Percentiles rank a stretch among this genome's conserved stretches.
Conservation (phyloP, 2,797 vertebrate species). For the Pangasius djambal region DNA sequence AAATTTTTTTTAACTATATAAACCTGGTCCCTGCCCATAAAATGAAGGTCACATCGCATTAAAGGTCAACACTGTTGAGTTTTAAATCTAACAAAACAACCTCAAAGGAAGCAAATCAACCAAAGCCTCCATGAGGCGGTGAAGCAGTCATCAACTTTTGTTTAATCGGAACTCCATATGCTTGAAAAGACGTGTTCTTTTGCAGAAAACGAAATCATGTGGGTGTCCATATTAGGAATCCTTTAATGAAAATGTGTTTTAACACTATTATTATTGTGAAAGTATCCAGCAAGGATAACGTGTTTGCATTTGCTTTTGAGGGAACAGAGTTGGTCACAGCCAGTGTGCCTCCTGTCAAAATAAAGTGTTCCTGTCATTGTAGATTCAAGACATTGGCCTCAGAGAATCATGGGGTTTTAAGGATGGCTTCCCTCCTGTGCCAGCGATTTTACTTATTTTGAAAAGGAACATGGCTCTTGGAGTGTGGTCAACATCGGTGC, state of each 20-base stretch:
- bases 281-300: background rate
- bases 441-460: slow-evolving; percentile 57
- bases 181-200: background rate
- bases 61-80: background rate
- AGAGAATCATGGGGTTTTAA: slow-evolving; percentile 50
- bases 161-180: background rate
- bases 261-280: background rate
- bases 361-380: slow-evolving; percentile 53
- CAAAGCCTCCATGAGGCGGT: background rate
- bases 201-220: background rate
- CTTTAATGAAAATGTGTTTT: background rate
- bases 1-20: background rate
- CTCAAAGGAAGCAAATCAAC: background rate
- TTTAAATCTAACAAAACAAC: background rate
- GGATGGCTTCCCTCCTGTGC: slow-evolving; percentile 39
- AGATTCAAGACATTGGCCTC: slow-evolving; percentile 37
- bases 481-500: slow-evolving; percentile 46
- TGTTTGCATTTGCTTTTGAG: background rate
- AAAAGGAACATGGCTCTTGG: slow-evolving; percentile 35
- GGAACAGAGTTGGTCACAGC: slow-evolving; percentile 24
- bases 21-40: background rate
- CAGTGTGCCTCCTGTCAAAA: slow-evolving; percentile 48
- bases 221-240: background rate
- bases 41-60: background rate
- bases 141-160: background rate